Conservation (phyloP, 2,113 vertebrate genomes). For the Indicator maculatus region DNA sequence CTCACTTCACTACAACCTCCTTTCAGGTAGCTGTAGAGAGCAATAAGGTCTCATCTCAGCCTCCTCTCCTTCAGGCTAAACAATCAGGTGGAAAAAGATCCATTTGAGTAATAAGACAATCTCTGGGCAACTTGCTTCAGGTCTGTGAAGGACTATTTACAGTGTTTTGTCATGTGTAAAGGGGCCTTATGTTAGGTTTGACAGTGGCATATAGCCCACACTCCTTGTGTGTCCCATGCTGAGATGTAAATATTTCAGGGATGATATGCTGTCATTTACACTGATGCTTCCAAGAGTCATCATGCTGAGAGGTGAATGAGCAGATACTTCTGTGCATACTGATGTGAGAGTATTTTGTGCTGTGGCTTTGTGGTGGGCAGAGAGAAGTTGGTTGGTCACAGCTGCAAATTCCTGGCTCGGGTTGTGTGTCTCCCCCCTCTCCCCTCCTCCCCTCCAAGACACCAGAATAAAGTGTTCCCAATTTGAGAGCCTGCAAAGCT, state of each 20-base stretch:
- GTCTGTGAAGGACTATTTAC: not conserved
- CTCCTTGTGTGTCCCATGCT: not conserved
- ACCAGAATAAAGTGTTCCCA: not conserved
- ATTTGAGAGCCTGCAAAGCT: not conserved
- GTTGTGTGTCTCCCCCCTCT: not conserved
- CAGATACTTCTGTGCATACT: not conserved
- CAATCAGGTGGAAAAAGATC: not conserved
- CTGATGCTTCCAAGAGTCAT: not conserved
- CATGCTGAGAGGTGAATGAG: constrained; percentile 21
- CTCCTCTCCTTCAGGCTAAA: too few relatives aligned
- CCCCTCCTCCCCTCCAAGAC: not conserved
- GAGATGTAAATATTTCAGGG: constrained; percentile 39
- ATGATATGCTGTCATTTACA: constrained; percentile 21
- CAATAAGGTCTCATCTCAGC: too few relatives aligned
- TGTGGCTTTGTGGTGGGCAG: not conserved
- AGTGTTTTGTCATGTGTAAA: constrained; percentile 31
- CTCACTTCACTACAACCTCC: too few relatives aligned
- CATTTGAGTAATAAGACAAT: not conserved
- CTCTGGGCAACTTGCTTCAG: not conserved
- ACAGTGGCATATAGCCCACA: not conserved
- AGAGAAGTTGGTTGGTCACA: not conserved
- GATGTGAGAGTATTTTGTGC: not conserved
- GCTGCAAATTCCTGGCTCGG: not conserved
- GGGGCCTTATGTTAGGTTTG: constrained; percentile 35
- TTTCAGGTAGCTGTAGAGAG: too few relatives aligned